Percentiles rank a stretch among this genome's conserved stretches.
These are phyloP conservation scores for Eupithecia exiguata DNA, from an alignment of 2,888 invertebrate genomes.

Conservation along the genomic window DNA sequence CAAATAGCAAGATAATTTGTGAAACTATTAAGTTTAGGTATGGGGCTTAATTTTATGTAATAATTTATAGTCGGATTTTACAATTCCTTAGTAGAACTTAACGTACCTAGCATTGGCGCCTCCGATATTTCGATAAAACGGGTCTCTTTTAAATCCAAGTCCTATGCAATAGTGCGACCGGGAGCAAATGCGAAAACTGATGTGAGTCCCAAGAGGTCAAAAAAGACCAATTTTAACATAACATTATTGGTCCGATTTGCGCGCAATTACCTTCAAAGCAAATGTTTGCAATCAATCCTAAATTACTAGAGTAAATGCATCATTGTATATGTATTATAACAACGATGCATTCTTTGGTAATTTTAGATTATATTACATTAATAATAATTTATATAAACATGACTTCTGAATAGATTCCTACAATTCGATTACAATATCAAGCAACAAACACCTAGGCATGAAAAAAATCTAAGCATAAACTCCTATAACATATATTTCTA, in stretches of 20 bases:
- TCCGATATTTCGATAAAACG: neutral
- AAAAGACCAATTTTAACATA: neutral
- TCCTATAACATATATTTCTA: neutral
- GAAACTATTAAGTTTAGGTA: neutral
- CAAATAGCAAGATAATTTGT: neutral
- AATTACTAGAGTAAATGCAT: conserved; percentile 12
- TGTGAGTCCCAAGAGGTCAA: neutral
- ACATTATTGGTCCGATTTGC: conserved; percentile 42
- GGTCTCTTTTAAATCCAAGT: neutral
- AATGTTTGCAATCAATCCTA: conserved; percentile 10
- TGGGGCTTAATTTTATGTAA: neutral
- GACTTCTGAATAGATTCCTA: neutral
- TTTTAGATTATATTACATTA: neutral
- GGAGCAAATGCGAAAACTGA: neutral
- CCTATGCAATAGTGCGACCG: neutral
- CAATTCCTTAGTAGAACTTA: conserved; percentile 1
- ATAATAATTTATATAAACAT: neutral
- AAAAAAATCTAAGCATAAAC: conserved; percentile 2
- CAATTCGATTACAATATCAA: neutral
- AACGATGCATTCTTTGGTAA: neutral
- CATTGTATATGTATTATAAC: conserved; percentile 15
- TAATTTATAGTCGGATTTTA: neutral
- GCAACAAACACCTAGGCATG: conserved; percentile 6
- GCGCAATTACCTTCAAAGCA: conserved; percentile 4
- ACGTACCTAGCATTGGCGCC: neutral